Evolutionary conservation across 2,797 vertebrate genomes (phyloP).

Genomic region (Acipenser ruthenus): DNA sequence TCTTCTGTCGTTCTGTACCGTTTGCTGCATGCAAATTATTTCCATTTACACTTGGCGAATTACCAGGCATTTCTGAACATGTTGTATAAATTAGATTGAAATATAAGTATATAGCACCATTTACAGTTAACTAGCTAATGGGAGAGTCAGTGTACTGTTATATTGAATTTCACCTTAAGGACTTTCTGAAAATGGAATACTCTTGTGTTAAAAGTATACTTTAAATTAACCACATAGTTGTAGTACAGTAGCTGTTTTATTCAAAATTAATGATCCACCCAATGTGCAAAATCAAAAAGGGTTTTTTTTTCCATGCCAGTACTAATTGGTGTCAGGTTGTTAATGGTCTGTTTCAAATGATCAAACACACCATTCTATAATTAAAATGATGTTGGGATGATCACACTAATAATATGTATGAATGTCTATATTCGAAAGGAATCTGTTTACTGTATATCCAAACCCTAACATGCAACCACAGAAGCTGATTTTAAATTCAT

Average conservation of each 20-base stretch:
- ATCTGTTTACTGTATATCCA: too few species aligned
- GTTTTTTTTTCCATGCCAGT: not conserved
- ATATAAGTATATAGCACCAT: not conserved
- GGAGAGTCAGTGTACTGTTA: not conserved
- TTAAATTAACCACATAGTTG: too few species aligned
- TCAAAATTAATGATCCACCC: too few species aligned
- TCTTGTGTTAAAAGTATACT: too few species aligned
- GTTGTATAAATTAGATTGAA: not conserved
- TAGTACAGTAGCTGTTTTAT: too few species aligned
- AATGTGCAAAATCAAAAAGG: not conserved
- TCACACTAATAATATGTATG: too few species aligned
- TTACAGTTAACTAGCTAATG: not conserved
- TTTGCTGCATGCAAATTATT: not conserved
- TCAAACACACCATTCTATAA: not conserved
- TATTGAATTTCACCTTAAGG: not conserved
- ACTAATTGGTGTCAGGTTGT: not conserved
- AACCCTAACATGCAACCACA: too few species aligned
- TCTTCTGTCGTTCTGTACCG: not conserved
- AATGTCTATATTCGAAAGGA: too few species aligned
- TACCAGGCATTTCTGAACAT: not conserved
- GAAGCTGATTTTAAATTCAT: too few species aligned
- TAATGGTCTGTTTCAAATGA: not conserved
- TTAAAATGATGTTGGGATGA: not conserved
- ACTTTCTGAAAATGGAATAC: not conserved
- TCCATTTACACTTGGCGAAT: not conserved